Conservation (phyloP, 2,888 invertebrate genomes). For the Eristalis tenax region DNA sequence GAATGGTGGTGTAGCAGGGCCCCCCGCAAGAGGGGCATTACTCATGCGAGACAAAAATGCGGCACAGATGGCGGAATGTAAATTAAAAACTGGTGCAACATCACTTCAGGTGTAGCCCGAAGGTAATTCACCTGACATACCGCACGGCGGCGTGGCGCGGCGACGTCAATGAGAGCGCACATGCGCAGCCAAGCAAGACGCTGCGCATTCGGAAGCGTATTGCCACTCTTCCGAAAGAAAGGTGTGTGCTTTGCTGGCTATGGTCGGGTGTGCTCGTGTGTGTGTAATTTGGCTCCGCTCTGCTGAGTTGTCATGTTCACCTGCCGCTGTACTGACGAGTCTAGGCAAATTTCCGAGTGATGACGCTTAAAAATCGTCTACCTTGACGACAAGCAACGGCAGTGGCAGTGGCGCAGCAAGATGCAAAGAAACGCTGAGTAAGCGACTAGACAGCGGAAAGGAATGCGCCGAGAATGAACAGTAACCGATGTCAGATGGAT, state of each 20-base stretch:
- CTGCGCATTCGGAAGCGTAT: constrained; percentile 12
- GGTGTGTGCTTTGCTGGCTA: constrained; percentile 26
- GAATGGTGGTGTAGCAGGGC: constrained; percentile 29
- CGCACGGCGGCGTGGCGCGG: constrained; percentile 9
- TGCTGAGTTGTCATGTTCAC: constrained; percentile 66
- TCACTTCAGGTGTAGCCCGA: constrained; percentile 61
- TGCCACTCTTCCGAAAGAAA: constrained; percentile 18
- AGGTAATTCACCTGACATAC: constrained; percentile 70
- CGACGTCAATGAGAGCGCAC: constrained; percentile 54
- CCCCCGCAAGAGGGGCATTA: constrained; percentile 9
- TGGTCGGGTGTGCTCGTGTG: constrained; percentile 1
- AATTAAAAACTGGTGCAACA: constrained; percentile 68
- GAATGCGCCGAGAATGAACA: constrained; percentile 15
- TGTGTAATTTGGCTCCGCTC: constrained; percentile 62
- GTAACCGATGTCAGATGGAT: constrained; percentile 1
- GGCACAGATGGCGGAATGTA: constrained; percentile 57
- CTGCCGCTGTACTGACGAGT: constrained; percentile 11
- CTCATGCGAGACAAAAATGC: constrained; percentile 51
- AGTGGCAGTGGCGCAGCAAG: constrained; percentile 10
- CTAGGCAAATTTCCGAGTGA: constrained; percentile 34
- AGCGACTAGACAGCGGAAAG: constrained; percentile 37
- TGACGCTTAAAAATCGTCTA: constrained; percentile 48
- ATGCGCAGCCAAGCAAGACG: constrained; percentile 65
- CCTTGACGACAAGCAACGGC: constrained; percentile 58
- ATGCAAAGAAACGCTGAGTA: constrained; percentile 6